Evolutionary conservation across 2,113 vertebrate species (phyloP).

Genomic region (Petaurus breviceps): DNA sequence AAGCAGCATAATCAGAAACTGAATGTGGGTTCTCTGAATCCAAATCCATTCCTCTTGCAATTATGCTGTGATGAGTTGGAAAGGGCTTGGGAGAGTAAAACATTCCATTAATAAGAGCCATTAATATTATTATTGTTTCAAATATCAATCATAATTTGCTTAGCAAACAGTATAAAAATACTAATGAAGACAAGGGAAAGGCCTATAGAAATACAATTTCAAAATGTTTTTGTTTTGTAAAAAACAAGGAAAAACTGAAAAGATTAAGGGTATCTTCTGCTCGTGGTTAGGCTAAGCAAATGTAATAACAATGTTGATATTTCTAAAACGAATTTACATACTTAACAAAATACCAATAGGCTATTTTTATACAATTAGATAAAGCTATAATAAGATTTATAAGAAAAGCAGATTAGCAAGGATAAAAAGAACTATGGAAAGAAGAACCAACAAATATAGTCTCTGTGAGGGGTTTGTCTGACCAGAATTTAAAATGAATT

Average conservation of each 20-base stretch:
- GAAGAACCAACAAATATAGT: background rate
- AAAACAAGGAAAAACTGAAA: background rate
- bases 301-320: background rate
- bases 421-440: background rate
- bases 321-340: constrained; percentile 20
- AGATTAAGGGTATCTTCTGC: background rate
- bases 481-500: background rate
- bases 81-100: background rate
- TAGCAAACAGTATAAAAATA: background rate
- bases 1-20: background rate
- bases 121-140: background rate
- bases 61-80: background rate
- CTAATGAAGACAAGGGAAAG: background rate
- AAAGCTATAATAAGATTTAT: background rate
- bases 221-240: background rate
- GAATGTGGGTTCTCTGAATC: background rate
- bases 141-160: background rate
- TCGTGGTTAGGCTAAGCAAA: background rate
- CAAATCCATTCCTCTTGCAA: background rate
- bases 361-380: constrained; percentile 6
- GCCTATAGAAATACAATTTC: background rate
- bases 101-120: background rate
- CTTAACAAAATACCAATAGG: background rate
- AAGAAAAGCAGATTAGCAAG: background rate
- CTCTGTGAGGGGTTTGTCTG: background rate